Percentiles rank a stretch among this genome's conserved stretches.
These are phyloP conservation scores for Cirrhinus molitorella DNA, from an alignment of 2,797 vertebrate species.

Conservation along the genomic window DNA sequence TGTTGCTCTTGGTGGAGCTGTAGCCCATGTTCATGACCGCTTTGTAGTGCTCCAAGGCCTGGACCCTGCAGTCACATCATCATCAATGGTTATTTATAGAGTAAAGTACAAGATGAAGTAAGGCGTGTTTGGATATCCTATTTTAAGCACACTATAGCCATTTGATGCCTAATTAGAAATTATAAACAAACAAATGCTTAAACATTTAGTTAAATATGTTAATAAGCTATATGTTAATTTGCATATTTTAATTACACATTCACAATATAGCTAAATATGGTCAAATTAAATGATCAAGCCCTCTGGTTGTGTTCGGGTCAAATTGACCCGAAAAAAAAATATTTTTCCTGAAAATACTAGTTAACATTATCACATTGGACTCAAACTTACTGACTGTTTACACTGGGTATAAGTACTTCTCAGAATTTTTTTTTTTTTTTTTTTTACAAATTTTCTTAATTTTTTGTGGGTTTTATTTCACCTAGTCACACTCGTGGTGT, in stretches of 20 bases:
- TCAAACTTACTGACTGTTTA: no score
- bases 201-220: background rate
- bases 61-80: slow-evolving; percentile 61
- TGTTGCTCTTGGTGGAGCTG: slow-evolving; percentile 61
- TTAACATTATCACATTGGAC: no score
- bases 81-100: background rate
- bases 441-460: no score
- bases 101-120: background rate
- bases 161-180: slow-evolving; percentile 1
- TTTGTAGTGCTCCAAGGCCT: slow-evolving; percentile 62
- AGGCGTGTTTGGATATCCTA: background rate
- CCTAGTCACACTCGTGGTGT: no score
- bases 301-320: no score
- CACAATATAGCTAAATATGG: background rate
- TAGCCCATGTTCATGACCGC: slow-evolving; percentile 71
- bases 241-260: background rate
- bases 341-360: no score
- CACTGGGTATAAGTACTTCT: no score
- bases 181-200: background rate
- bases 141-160: background rate
- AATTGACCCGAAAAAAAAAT: no score
- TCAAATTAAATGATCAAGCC: no score
- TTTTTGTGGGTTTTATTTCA: no score
- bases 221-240: background rate
- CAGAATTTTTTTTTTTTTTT: no score